Evolutionary conservation across 2,797 vertebrate species (phyloP), one percentile per base, ranked within the genome.

Genomic region (Microcaecilia unicolor): DNA sequence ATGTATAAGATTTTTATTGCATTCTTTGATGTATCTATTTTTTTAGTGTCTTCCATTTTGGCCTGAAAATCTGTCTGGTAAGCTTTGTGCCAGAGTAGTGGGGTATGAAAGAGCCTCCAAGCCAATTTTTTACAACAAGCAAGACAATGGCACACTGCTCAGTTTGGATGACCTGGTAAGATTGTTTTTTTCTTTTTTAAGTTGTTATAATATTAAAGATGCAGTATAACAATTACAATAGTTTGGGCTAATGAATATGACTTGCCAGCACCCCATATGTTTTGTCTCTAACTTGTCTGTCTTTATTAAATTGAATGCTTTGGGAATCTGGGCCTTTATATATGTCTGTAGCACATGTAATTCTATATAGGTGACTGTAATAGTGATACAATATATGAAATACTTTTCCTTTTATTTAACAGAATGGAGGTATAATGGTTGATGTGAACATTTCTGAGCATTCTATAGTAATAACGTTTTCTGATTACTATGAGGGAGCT

Each of bases 41-140:
- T 63, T 55, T 18, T 48, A 98, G 94, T 95, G 89, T 48, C 74
- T 94, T 46, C 93, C 94, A 3, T 86, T 99, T 60, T 99, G 96
- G 96, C 93, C 94, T 7, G 89, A 94, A 60, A 81, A 68, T 47
- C 39, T 65, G 6, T 81, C 80, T 4, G 88, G 80, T 34, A 89
- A 90, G 64, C 67, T 99, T 25, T 93, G 90, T 49, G 75, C 93
- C 11, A 78, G 89, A 28, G 87, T 88, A 2, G 84, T 94, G 5
- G 92, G 92, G 22, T 91, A 39, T 21, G 82, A 89, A 18, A 64
- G 53, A 3, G 27, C 59, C n/a, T 95, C 96, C 44, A 89, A 71
- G 55, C 82, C 76, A 1, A 95, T 99, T 67, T 81, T 82, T 38
- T 93, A 88, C 46, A 86, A 83, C 50, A 71, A 34, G 10, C 93